Evolutionary conservation across 1,140 invertebrate genomes (phyloP).

Genomic region (Pseudomyrmex pallidus): DNA sequence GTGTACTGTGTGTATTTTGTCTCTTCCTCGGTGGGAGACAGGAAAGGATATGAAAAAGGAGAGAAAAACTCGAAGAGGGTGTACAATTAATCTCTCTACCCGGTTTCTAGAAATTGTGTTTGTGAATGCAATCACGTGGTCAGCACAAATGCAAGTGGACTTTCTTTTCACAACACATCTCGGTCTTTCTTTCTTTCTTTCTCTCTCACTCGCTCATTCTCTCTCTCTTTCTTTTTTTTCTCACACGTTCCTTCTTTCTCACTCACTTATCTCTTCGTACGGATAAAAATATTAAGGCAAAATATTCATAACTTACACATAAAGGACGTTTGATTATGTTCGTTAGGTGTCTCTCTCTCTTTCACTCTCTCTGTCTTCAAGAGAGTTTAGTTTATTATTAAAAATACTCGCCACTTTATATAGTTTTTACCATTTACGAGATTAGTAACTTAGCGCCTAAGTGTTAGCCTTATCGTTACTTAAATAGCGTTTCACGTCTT

Average conservation of each 20-base stretch:
- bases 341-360: constrained; percentile 43
- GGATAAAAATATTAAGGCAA: constrained; percentile 60
- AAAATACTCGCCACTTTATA: constrained; percentile 52
- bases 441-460: constrained; percentile 59
- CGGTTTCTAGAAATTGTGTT: constrained; percentile 19
- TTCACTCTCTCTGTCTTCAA: background rate
- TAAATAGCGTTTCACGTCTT: constrained; percentile 48
- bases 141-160: constrained; percentile 50
- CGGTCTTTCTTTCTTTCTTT: constrained; percentile 30
- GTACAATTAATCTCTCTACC: constrained; percentile 18
- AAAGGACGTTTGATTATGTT: constrained; percentile 62
- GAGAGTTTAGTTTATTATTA: constrained; percentile 56
- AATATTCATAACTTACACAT: constrained; percentile 60
- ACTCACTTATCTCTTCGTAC: constrained; percentile 24
- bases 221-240: constrained; percentile 38
- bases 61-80: constrained; percentile 17
- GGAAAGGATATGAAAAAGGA: constrained; percentile 12
- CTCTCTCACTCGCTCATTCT: constrained; percentile 35
- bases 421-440: constrained; percentile 45
- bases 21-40: background rate
- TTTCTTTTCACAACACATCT: constrained; percentile 37
- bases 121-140: constrained; percentile 53
- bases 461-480: constrained; percentile 54
- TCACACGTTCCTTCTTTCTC: constrained; percentile 27
- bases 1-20: background rate